phyloP scores from a whole-genome alignment of 2,113 vertebrate genomes.

The Rhombomys opimus region DNA sequence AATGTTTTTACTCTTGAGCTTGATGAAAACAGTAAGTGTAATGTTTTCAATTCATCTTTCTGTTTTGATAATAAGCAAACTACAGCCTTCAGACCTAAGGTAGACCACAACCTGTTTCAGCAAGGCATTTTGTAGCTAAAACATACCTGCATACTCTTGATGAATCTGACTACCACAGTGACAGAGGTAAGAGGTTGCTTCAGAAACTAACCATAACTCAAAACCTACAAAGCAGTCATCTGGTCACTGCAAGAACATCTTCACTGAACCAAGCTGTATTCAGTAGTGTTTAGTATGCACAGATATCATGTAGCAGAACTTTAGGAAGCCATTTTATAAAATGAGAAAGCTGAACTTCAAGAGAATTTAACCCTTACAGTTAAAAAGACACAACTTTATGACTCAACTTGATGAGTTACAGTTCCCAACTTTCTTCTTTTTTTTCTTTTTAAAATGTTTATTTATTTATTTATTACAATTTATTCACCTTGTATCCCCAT shows the following conservation, averaged over 20 bases:
- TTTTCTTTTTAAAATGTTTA: too few relatives aligned
- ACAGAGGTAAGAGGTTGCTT: neutral
- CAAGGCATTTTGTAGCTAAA: neutral
- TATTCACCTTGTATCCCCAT: too few relatives aligned
- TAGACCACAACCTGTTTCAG: neutral
- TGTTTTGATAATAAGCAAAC: neutral
- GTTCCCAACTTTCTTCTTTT: neutral
- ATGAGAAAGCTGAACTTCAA: neutral
- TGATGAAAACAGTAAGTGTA: neutral
- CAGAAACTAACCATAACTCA: neutral
- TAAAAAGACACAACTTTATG: neutral
- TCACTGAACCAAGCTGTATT: neutral
- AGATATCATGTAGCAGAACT: neutral
- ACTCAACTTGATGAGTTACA: neutral
- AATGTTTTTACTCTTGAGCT: neutral
- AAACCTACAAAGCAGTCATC: neutral
- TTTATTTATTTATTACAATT: too few relatives aligned
- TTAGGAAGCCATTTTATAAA: neutral
- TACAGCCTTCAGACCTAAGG: neutral
- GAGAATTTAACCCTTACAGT: neutral
- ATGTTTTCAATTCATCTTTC: neutral
- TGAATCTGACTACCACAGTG: neutral
- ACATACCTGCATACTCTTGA: accelerated
- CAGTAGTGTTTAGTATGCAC: neutral
- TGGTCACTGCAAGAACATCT: neutral